These are phyloP conservation scores for Etheostoma cragini DNA, from an alignment of 2,113 vertebrate species.

Conservation along the genomic window DNA sequence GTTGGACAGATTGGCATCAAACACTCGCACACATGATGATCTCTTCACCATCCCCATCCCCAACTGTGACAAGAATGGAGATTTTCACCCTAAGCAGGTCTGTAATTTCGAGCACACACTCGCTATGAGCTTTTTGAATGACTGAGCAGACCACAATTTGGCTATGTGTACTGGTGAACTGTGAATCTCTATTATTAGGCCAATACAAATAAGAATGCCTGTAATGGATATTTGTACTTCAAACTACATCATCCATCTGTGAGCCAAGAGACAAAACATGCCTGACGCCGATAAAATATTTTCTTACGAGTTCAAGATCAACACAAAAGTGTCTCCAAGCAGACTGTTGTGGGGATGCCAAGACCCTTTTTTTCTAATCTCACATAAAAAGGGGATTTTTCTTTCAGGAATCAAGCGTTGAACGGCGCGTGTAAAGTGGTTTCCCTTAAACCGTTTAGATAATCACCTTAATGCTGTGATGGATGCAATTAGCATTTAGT, in stretches of 20 bases:
- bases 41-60: constrained; percentile 93
- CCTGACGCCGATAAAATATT: constrained; percentile 53
- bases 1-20: constrained; percentile 89
- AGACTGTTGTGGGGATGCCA: constrained; percentile 53
- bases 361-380: constrained; percentile 47
- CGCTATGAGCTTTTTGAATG: not conserved
- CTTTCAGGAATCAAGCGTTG: constrained; percentile 37
- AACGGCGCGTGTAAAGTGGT: constrained; percentile 35
- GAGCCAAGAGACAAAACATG: constrained; percentile 55
- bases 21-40: constrained; percentile 91
- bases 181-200: constrained; percentile 33
- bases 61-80: constrained; percentile 94
- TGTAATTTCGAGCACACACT: constrained; percentile 20
- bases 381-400: constrained; percentile 62
- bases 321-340: constrained; percentile 57
- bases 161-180: constrained; percentile 21
- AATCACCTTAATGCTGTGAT: constrained; percentile 51
- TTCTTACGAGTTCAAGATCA: constrained; percentile 61
- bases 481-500: constrained; percentile 64
- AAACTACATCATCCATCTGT: constrained; percentile 46
- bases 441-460: constrained; percentile 44
- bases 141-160: constrained; percentile 3
- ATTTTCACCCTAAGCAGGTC: constrained; percentile 95
- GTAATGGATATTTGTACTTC: constrained; percentile 32
- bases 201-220: constrained; percentile 52